Evolutionary conservation across 2,888 invertebrate species (phyloP), one percentile per base, ranked within the genome.

Genomic region (Chloromyia formosa): DNA sequence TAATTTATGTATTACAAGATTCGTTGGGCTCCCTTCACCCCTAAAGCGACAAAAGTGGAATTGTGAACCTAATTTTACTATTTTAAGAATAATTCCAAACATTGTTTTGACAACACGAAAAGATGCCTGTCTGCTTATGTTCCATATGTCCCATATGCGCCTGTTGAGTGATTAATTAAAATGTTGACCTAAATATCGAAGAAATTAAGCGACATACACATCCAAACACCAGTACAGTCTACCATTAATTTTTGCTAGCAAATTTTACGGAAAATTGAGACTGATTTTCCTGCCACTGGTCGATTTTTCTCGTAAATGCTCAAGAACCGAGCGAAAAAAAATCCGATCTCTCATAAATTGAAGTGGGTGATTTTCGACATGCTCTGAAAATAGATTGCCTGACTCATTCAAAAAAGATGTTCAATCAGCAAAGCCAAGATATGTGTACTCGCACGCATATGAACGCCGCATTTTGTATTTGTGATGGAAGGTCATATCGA

Each of bases 401-500:
- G 66, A 66, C 42, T 66, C 66, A 66, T 2, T 10, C 1, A 7
- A 22, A 45, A 66, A 66, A 45, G 49, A 66, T 66, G 35, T 20
- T 3, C 27, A 35, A 35, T 42, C 18, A 22, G 58, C 58, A 12
- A 20, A 40, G 16, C n/a, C 53, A 4, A 16, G 14, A 14, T 53
- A 10, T 53, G 14, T n/a, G 53, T 16, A 16, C 53, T 53, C 16
- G 1, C 27, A 35, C 27, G 16, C n/a, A 62, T 10, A 62, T 23
- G 40, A 9, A 14, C 16, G 49, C 35, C 10, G 49, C 5, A 18
- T 18, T 42, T 18, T 22, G 16, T 12, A 16, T 16, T 27, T 45
- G 16, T 10, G 40, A 49, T 49, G 45, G 66, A 49, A 66, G 66
- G 49, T 66, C 66, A 66, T 66, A 66, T 66, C 45, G 22, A 20